Percentiles rank a stretch among this genome's conserved stretches.
Evolutionary conservation across 2,888 invertebrate genomes (phyloP).

Genomic region (Troglohyphantes excavatus): DNA sequence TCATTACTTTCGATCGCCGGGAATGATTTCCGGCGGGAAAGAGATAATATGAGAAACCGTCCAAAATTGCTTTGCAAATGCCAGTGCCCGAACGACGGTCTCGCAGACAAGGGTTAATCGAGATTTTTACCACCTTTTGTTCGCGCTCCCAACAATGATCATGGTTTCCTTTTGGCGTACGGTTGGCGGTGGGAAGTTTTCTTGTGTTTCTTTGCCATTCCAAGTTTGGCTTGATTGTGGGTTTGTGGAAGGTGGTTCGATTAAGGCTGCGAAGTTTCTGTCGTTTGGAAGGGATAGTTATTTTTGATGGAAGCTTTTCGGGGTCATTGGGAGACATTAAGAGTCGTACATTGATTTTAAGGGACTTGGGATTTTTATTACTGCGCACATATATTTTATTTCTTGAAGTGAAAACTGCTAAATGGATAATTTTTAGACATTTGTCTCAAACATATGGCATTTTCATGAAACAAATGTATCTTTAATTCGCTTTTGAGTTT

Average conservation of each 20-base stretch:
- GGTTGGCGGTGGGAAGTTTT: background rate
- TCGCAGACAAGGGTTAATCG: constrained; percentile 62
- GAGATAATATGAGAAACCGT: constrained; percentile 68
- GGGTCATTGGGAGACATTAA: background rate
- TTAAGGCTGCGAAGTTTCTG: background rate
- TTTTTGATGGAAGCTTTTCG: background rate
- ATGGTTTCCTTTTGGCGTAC: background rate
- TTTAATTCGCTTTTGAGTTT: no score
- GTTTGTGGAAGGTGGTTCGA: background rate
- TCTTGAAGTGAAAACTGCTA: no score
- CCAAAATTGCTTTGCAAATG: constrained; percentile 70
- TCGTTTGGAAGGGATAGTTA: background rate
- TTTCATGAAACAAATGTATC: no score
- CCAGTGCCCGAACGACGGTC: constrained; percentile 15
- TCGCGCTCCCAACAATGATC: constrained; percentile 19
- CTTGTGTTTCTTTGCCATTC: no score
- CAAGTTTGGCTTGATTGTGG: background rate
- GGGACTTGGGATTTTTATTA: no score
- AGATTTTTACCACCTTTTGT: constrained; percentile 60
- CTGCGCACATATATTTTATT: no score
- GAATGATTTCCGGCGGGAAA: constrained; percentile 64
- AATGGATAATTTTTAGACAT: no score
- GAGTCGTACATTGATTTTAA: background rate
- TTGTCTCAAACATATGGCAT: no score
- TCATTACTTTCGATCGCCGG: constrained; percentile 66